Base-by-base conservation (phyloP, 1,140 invertebrate species). In the Drosophila funebris region DNA sequence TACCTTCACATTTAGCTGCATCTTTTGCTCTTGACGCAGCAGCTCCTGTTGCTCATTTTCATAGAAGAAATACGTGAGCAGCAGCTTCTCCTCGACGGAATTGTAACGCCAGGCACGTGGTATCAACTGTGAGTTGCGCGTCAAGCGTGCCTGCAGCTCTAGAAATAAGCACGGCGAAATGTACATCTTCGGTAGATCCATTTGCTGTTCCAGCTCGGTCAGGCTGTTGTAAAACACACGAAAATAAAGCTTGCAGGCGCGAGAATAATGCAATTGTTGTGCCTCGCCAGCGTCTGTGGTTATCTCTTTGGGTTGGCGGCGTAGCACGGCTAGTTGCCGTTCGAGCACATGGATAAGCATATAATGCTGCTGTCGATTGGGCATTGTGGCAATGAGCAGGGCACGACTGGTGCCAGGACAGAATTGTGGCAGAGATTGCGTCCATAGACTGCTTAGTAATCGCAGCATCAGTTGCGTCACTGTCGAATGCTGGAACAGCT, bases 301-400 rank as follows among this genome's bases (percentile, higher is more conserved):
- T 36, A n/a, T 13, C n/a, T 27, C 20, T 48, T 33, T 22, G 27
- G 29, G 18, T 24, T 46, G 2, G 14, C 70, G 68, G 8, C 82
- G 85, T 44, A 91, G 41, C 16, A 91, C 63, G 1, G 56, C 41
- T 9, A 91, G 53, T 37, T 90, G 52, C 2, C 78, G 73, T 29
- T 91, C 90, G 4, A 90, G 69, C 13, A 91, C 75, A 13, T 88
- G 76, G 9, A 91, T 54, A 4, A 91, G 52, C 71, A 91, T 64
- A 50, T 70, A 88, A 13, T 76, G 79, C 14, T 70, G 54, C 7
- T 54, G 46, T 0, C 78, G 66, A 57, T 62, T 72, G 7, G 90
- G 82, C 64, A 84, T 43, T 6, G 62, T 76, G 50, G 50, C 52
- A 1, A 50, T 53, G 5, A 87, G 57, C 20, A 88, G 9, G 0